Evolutionary conservation across 1,140 invertebrate genomes (phyloP).

Genomic region (Procambarus clarkii): DNA sequence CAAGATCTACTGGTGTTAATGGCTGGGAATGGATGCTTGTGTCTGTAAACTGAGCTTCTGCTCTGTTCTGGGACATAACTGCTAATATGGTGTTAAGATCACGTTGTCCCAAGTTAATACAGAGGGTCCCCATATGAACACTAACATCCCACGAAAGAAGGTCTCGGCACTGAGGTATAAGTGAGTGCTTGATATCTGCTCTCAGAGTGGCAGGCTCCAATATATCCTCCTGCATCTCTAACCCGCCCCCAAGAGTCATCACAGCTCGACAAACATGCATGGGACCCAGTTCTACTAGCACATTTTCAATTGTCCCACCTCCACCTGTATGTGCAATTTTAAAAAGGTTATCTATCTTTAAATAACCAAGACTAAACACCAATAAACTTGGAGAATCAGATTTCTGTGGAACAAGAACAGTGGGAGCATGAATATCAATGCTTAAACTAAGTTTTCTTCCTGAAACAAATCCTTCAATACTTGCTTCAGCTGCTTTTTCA

Average conservation of each 20-base stretch:
- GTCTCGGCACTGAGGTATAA: slow-evolving; percentile 76
- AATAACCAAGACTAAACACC: slow-evolving; percentile 85
- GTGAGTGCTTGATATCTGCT: slow-evolving; percentile 84
- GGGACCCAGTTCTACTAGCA: slow-evolving; percentile 82
- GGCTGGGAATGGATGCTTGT: slow-evolving; percentile 68
- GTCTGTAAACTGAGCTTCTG: slow-evolving; percentile 77
- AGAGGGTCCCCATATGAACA: slow-evolving; percentile 82
- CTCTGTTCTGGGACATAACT: slow-evolving; percentile 83
- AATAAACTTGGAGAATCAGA: slow-evolving; percentile 87
- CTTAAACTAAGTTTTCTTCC: slow-evolving; percentile 83
- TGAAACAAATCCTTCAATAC: slow-evolving; percentile 79
- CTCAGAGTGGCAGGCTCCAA: slow-evolving; percentile 85
- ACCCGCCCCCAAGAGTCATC: slow-evolving; percentile 82
- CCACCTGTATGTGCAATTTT: slow-evolving; percentile 77
- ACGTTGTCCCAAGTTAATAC: slow-evolving; percentile 84
- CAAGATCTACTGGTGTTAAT: slow-evolving; percentile 70
- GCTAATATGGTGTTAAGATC: slow-evolving; percentile 83
- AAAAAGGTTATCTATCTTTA: slow-evolving; percentile 88
- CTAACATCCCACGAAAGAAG: slow-evolving; percentile 81
- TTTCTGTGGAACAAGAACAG: slow-evolving; percentile 86
- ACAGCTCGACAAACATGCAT: slow-evolving; percentile 84
- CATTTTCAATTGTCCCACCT: slow-evolving; percentile 81
- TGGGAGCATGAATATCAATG: slow-evolving; percentile 85
- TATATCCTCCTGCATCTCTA: slow-evolving; percentile 86
- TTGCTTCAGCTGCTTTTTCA: slow-evolving; percentile 72